phyloP scores from a whole-genome alignment of 1,140 invertebrate species.

The Musca domestica region DNA sequence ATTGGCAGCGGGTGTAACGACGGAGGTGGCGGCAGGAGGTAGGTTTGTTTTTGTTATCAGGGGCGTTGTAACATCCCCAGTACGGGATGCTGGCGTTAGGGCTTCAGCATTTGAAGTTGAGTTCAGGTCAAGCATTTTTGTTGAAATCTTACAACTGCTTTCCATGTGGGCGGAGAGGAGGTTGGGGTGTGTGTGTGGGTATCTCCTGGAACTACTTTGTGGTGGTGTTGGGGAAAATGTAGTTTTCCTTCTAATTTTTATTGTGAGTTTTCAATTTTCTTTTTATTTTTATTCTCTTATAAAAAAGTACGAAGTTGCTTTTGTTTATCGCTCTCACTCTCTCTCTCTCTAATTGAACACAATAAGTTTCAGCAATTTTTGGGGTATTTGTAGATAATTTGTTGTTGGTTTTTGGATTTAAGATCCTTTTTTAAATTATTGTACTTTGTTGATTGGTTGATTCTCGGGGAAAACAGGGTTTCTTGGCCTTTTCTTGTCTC shows the following conservation, averaged over 20 bases:
- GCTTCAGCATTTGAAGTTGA: too few relatives aligned
- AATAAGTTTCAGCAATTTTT: conserved; percentile 28
- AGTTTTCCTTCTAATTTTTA: background rate
- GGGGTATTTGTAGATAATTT: conserved; percentile 18
- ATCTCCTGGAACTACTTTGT: background rate
- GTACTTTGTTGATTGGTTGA: conserved; percentile 7
- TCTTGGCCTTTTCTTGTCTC: background rate
- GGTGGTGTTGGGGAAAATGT: background rate
- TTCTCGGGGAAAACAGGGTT: too few relatives aligned
- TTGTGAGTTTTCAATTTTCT: too few relatives aligned
- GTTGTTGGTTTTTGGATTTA: background rate
- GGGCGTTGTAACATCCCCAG: too few relatives aligned
- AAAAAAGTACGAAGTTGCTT: background rate
- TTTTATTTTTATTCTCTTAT: too few relatives aligned
- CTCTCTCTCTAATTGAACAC: conserved; percentile 26
- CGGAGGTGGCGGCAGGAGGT: background rate
- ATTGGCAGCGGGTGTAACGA: conserved; percentile 20
- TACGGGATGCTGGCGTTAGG: too few relatives aligned
- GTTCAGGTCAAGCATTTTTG: too few relatives aligned
- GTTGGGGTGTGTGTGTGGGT: too few relatives aligned
- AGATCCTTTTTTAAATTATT: background rate
- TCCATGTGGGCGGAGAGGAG: background rate
- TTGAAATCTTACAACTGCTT: background rate
- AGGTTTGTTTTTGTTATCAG: background rate
- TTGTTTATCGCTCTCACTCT: conserved; percentile 1